Base-by-base conservation (phyloP, 2,888 invertebrate species). In the Tinea semifulvella region DNA sequence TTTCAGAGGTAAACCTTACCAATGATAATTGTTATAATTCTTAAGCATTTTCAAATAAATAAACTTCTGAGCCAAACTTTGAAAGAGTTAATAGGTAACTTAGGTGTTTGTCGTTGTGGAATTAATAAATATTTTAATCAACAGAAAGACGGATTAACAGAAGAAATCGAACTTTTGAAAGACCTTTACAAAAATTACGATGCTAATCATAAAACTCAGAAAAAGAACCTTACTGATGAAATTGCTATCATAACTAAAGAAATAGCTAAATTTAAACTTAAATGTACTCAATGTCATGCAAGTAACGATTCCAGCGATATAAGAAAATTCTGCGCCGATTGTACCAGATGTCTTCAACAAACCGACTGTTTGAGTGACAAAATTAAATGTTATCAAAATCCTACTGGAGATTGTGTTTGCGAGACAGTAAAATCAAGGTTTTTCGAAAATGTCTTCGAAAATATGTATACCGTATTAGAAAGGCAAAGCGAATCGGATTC, bases 391-490 rank as follows among this genome's bases (percentile, higher is more conserved):
- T 49, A 5, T 5, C 45, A 47, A 1, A 69, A 75, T 48, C 53
- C 52, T n/a, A 42, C 54, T 0, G 54, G 55, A 50, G 69, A 67
- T 40, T 80, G 79, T 49, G 61, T 77, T 1, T 80, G 79, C 47
- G 63, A 62, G 57, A 55, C 46, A 17, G 60, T 70, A 0, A 79
- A 79, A 50, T 56, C 65, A 10, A 73, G 63, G 46, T 74, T 80
- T 44, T 50, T 79, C 14, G 68, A 71, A 47, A 80, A 80, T 49
- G 69, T 80, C 1, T 73, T 80, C 44, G 77, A 77, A 42, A 77
- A 79, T 45, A 79, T 79, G 79, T 70, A 70, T 45, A 69, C 68
- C 0, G 61, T 73, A 4, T 52, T 79, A 31, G 73, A 68, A 43
- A 65, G 58, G 46, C 57, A 74, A 52, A 51, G 56, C 2, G 62